Evolutionary conservation across 2,113 vertebrate genomes (phyloP).

Genomic region (Motacilla alba): DNA sequence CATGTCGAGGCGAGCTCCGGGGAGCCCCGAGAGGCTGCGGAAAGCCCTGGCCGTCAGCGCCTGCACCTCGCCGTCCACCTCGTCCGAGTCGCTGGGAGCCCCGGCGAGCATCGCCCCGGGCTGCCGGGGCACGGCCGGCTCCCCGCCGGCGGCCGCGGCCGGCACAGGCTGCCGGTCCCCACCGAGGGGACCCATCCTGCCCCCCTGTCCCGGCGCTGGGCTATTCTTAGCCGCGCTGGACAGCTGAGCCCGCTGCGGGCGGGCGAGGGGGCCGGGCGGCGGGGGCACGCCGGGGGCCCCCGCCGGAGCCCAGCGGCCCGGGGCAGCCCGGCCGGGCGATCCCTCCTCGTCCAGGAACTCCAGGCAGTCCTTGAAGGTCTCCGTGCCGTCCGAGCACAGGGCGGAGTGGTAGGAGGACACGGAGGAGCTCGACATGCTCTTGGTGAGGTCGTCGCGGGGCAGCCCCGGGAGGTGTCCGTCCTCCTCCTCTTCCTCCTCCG

Average conservation of each 20-base stretch:
- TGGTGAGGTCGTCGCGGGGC: slow-evolving; percentile 39
- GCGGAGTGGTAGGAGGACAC: slow-evolving; percentile 89
- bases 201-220: slow-evolving; percentile 69
- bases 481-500: background rate
- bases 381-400: slow-evolving; percentile 68
- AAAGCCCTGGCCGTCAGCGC: slow-evolving; percentile 80
- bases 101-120: background rate
- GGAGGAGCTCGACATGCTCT: slow-evolving; percentile 72
- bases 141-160: background rate
- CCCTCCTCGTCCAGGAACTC: slow-evolving; percentile 75
- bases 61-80: slow-evolving; percentile 83
- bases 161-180: slow-evolving; percentile 63
- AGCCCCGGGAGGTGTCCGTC: background rate
- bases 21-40: slow-evolving; percentile 76
- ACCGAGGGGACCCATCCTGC: slow-evolving; percentile 73
- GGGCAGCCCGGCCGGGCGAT: background rate
- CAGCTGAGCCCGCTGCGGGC: slow-evolving; percentile 84
- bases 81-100: slow-evolving; percentile 78
- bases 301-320: background rate
- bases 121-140: background rate
- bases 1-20: slow-evolving; percentile 77
- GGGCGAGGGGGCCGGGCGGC: background rate
- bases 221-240: slow-evolving; percentile 87
- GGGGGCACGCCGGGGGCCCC: background rate
- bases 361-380: slow-evolving; percentile 77